Conservation (phyloP, 2,888 invertebrate genomes). For the Pachliopta kotzebuea region DNA sequence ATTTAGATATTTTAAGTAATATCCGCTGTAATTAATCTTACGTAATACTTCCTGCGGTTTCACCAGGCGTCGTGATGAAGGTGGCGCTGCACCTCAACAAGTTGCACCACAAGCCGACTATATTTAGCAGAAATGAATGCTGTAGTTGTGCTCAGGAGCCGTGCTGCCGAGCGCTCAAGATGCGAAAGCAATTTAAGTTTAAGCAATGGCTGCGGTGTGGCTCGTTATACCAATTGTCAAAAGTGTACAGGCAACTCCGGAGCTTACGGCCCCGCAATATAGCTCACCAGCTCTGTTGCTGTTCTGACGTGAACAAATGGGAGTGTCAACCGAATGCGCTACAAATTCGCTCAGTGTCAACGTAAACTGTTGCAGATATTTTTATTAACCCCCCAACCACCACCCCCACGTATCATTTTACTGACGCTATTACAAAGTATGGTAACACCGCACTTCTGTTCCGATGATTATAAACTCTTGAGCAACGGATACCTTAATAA, state of each 20-base stretch:
- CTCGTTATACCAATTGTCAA: slow-evolving; percentile 36
- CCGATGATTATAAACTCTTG: too few species aligned
- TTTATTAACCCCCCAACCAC: slow-evolving; percentile 30
- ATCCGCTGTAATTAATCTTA: too few species aligned
- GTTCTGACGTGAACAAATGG: slow-evolving; percentile 40
- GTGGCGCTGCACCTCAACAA: slow-evolving; percentile 17
- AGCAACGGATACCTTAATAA: too few species aligned
- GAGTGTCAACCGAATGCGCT: slow-evolving; percentile 32
- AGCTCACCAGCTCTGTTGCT: slow-evolving; percentile 28
- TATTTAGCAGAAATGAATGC: slow-evolving; percentile 21
- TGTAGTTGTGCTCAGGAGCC: slow-evolving; percentile 23
- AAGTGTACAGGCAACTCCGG: slow-evolving; percentile 31
- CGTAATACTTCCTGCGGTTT: too few species aligned
- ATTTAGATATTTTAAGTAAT: too few species aligned
- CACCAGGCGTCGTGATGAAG: too few species aligned
- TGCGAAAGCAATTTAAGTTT: slow-evolving; percentile 60
- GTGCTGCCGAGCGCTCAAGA: slow-evolving; percentile 36
- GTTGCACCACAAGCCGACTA: slow-evolving; percentile 13
- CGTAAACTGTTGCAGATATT: slow-evolving; percentile 31
- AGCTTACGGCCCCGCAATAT: slow-evolving; percentile 25
- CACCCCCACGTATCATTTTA: slow-evolving; percentile 22
- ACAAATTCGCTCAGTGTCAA: slow-evolving; percentile 36
- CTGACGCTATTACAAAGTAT: slow-evolving; percentile 11
- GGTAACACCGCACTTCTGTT: neutral
- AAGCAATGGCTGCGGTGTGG: slow-evolving; percentile 51